phyloP scores from a whole-genome alignment of 2,797 vertebrate genomes.

The Eulemur mongoz region DNA sequence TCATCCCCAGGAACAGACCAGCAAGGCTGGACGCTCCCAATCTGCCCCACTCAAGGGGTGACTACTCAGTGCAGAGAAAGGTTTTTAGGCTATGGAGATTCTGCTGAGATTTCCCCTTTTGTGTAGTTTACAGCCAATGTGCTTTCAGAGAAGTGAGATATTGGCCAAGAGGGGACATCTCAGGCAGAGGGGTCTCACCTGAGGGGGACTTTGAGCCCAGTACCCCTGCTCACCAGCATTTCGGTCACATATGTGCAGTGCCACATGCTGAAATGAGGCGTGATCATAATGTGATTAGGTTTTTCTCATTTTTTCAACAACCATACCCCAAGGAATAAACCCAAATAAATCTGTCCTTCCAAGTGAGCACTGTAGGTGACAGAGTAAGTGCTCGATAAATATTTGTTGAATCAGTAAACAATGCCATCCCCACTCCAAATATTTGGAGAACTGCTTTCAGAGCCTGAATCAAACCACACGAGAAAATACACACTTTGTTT shows the following conservation, averaged over 20 bases:
- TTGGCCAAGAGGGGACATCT: not conserved
- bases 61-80: not conserved
- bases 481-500: not conserved
- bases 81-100: not conserved
- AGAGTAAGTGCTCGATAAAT: not conserved
- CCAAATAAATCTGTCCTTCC: not conserved
- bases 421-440: not conserved
- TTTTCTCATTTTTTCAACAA: not conserved
- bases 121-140: not conserved
- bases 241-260: not conserved
- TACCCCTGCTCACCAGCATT: not conserved
- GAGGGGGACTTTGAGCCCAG: not conserved
- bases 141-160: not conserved
- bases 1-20: not conserved
- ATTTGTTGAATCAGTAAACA: not conserved
- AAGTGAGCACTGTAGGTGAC: not conserved
- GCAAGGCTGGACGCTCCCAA: not conserved
- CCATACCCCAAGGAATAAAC: not conserved
- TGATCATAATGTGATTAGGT: not conserved
- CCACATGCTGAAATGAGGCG: not conserved
- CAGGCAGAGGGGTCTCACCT: not conserved
- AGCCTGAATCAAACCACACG: not conserved
- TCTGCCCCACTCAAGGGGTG: fast-evolving
- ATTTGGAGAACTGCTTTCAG: not conserved
- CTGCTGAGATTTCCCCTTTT: not conserved